A percentile compares a stretch with the other conserved stretches of the same genome.
phyloP scores from a whole-genome alignment of 2,888 invertebrate genomes.

The Latrodectus hesperus region DNA sequence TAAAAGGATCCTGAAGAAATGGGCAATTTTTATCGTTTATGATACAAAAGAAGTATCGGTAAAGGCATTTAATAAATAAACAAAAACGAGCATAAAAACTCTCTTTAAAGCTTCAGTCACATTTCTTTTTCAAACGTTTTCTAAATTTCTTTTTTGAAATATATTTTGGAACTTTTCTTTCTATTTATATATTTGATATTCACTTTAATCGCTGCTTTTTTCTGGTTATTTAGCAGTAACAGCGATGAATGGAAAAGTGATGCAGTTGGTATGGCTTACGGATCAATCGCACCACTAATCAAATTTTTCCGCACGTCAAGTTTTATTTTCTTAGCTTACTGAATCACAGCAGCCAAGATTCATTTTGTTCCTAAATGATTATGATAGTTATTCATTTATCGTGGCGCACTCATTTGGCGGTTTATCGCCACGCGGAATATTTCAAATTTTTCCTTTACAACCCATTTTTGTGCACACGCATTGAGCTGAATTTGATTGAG shows the following conservation, averaged over 20 bases:
- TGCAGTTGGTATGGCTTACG: background rate
- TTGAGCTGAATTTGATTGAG: too few relatives aligned
- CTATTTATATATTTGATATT: background rate
- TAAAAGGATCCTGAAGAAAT: conserved; percentile 55
- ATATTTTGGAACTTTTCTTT: background rate
- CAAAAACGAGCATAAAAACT: conserved; percentile 31
- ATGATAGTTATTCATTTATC: too few relatives aligned
- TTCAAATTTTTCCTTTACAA: too few relatives aligned
- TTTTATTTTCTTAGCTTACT: conserved; percentile 5
- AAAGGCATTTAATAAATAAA: conserved; percentile 65
- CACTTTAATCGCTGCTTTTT: too few relatives aligned
- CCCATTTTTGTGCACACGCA: too few relatives aligned
- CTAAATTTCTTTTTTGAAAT: conserved; percentile 39
- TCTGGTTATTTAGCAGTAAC: too few relatives aligned
- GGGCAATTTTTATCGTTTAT: conserved; percentile 64
- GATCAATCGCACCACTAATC: conserved; percentile 26
- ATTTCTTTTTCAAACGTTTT: conserved; percentile 31
- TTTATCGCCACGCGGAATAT: background rate
- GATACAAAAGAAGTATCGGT: conserved; percentile 48
- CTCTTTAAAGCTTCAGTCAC: conserved; percentile 47
- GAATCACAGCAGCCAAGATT: conserved; percentile 15
- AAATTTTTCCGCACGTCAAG: conserved; percentile 36
- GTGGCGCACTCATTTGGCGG: conserved; percentile 23
- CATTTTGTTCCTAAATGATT: conserved; percentile 36
- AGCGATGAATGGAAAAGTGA: background rate